Conservation (phyloP, 2,113 vertebrate species). For the Halichoerus grypus region DNA sequence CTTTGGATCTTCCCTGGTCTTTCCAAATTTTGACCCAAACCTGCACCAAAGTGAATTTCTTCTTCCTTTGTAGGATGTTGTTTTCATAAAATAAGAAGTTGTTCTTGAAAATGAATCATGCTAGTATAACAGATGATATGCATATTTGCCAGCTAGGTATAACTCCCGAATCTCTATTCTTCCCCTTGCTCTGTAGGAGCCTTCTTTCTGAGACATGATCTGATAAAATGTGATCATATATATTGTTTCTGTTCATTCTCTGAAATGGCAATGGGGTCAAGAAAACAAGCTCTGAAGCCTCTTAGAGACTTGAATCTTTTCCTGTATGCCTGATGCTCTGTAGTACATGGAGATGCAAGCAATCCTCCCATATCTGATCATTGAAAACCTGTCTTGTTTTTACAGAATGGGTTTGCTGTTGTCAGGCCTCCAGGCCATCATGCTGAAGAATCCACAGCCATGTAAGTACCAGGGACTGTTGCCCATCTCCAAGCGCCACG, state of each 20-base stretch:
- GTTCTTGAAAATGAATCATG: conserved; percentile 56
- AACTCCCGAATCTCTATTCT: conserved; percentile 9
- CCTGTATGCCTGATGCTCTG: conserved; percentile 66
- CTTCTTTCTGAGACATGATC: conserved; percentile 61
- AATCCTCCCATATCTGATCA: conserved; percentile 74
- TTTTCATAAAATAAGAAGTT: conserved; percentile 54
- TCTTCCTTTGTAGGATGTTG: conserved; percentile 45
- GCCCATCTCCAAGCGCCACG: conserved; percentile 88
- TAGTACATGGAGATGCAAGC: conserved; percentile 63
- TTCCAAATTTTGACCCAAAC: conserved; percentile 67
- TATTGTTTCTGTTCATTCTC: conserved; percentile 75
- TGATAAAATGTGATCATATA: conserved; percentile 67
- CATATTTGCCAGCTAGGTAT: background rate
- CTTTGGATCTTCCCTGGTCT: conserved; percentile 58
- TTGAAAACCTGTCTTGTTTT: conserved; percentile 88
- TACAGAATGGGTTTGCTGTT: conserved; percentile 92
- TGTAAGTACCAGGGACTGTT: conserved; percentile 91
- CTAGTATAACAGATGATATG: background rate
- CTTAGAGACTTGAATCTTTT: conserved; percentile 65
- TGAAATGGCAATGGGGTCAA: conserved; percentile 61
- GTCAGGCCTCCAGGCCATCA: conserved; percentile 92
- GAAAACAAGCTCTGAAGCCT: conserved; percentile 67
- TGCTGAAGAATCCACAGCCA: conserved; percentile 91
- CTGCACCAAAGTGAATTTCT: conserved; percentile 68
- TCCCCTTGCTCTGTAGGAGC: background rate